These are phyloP conservation scores for Papilio polytes DNA, from an alignment of 1,140 invertebrate species.

Conservation along the genomic window DNA sequence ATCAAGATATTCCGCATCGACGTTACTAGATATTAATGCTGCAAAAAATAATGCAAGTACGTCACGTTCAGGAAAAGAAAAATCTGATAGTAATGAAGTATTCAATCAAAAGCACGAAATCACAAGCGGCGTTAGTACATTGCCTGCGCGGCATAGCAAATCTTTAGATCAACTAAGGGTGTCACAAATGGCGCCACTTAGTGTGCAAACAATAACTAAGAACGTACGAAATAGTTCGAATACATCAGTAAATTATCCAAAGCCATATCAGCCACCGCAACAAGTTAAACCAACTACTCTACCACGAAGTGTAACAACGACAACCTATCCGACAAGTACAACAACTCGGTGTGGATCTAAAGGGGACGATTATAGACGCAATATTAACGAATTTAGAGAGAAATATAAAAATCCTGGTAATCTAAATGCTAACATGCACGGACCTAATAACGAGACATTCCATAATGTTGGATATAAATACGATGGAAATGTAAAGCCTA, in stretches of 20 bases:
- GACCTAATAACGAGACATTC: slow-evolving; percentile 76
- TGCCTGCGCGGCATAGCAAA: slow-evolving; percentile 91
- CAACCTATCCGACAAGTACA: slow-evolving; percentile 74
- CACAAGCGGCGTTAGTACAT: slow-evolving; percentile 77
- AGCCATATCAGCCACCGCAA: slow-evolving; percentile 64
- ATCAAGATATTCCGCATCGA: slow-evolving; percentile 85
- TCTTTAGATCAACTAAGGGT: slow-evolving; percentile 90
- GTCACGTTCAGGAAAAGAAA: slow-evolving; percentile 62
- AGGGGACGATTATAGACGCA: slow-evolving; percentile 82
- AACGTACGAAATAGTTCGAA: slow-evolving; percentile 71
- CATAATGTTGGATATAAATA: slow-evolving; percentile 78
- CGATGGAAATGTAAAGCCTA: slow-evolving; percentile 68
- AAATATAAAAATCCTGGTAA: slow-evolving; percentile 84
- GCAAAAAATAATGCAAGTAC: slow-evolving; percentile 63
- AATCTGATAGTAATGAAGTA: slow-evolving; percentile 61
- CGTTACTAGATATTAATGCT: slow-evolving; percentile 80
- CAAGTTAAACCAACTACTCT: slow-evolving; percentile 79
- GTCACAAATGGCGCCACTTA: slow-evolving; percentile 75
- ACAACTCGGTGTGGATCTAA: slow-evolving; percentile 74
- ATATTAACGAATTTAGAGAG: slow-evolving; percentile 86
- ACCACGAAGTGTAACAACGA: slow-evolving; percentile 79
- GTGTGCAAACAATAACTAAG: slow-evolving; percentile 67
- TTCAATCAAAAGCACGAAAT: slow-evolving; percentile 73
- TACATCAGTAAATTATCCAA: slow-evolving; percentile 74
- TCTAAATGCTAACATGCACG: slow-evolving; percentile 60